Percentiles rank a stretch among this genome's conserved stretches.
phyloP scores from a whole-genome alignment of 2,797 vertebrate genomes.

The Myripristis murdjan region DNA sequence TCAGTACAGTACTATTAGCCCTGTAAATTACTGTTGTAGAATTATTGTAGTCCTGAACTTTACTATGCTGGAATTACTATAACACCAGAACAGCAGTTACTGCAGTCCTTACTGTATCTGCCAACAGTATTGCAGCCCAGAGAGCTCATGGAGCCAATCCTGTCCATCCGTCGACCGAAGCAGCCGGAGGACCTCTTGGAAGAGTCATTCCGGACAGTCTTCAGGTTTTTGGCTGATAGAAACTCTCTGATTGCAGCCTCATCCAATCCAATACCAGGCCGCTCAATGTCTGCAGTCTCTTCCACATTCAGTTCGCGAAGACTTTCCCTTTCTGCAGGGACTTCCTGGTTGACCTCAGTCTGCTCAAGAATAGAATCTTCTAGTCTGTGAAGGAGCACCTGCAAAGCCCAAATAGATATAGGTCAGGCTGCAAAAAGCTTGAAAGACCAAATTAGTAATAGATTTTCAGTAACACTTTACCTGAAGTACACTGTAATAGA shows the following conservation, averaged over 20 bases:
- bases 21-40: conserved; percentile 73
- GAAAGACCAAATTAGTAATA: not conserved
- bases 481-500: too few species aligned
- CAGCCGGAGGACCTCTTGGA: conserved; percentile 84
- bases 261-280: conserved; percentile 34
- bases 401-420: conserved; percentile 27
- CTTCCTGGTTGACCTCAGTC: conserved; percentile 31
- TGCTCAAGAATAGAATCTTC: conserved; percentile 70
- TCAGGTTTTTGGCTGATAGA: conserved; percentile 77
- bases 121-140: conserved; percentile 86
- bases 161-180: conserved; percentile 90
- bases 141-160: conserved; percentile 90
- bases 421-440: not conserved
- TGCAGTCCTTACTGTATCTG: conserved; percentile 72
- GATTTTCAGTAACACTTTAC: too few species aligned
- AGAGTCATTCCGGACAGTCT: conserved; percentile 74
- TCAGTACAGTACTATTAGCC: too few species aligned
- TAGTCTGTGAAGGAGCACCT: conserved; percentile 81
- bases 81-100: too few species aligned
- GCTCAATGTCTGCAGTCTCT: conserved; percentile 29
- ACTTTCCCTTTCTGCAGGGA: conserved; percentile 11
- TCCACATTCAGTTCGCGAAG: conserved; percentile 31
- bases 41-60: conserved; percentile 40
- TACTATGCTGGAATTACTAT: conserved; percentile 66
- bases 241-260: conserved; percentile 65